Evolutionary conservation across 2,113 vertebrate genomes (phyloP).

Genomic region (Odontophorus gujanensis): DNA sequence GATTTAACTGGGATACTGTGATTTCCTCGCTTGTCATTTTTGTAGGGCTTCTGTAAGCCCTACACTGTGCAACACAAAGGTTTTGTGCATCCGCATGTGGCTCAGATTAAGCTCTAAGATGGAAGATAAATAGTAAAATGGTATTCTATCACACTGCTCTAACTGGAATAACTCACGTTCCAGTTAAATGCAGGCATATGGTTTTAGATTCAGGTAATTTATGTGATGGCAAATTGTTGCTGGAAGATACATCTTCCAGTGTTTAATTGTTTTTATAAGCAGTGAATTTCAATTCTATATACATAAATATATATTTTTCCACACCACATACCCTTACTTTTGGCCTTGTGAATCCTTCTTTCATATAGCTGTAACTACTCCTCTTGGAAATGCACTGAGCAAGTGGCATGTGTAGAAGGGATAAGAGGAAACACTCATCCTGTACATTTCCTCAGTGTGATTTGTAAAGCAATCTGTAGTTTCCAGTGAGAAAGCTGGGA

Average conservation of each 20-base stretch:
- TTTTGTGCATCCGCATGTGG: fast-evolving
- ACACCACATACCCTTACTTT: not conserved
- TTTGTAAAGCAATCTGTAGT: not conserved
- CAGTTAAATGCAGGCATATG: not conserved
- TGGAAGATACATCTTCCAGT: not conserved
- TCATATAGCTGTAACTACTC: not conserved
- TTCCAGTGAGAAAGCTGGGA: not conserved
- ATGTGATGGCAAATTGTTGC: not conserved
- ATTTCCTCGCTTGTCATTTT: not conserved
- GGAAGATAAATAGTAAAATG: not conserved
- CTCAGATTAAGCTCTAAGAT: fast-evolving
- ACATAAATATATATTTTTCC: fast-evolving
- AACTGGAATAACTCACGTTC: not conserved
- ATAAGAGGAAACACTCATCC: not conserved
- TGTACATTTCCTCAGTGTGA: not conserved
- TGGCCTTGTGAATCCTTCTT: not conserved
- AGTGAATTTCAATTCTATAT: not conserved
- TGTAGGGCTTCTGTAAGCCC: not conserved
- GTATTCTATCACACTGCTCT: not conserved
- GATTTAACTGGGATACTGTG: not conserved
- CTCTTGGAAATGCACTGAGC: fast-evolving
- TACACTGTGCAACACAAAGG: too few relatives aligned
- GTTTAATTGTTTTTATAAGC: not conserved
- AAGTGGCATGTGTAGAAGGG: not conserved
- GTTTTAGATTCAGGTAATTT: not conserved